These are phyloP conservation scores for Eunapius fragilis DNA, from an alignment of 37 sponge, comb jelly and placozoan genomes.

Conservation along the genomic window DNA sequence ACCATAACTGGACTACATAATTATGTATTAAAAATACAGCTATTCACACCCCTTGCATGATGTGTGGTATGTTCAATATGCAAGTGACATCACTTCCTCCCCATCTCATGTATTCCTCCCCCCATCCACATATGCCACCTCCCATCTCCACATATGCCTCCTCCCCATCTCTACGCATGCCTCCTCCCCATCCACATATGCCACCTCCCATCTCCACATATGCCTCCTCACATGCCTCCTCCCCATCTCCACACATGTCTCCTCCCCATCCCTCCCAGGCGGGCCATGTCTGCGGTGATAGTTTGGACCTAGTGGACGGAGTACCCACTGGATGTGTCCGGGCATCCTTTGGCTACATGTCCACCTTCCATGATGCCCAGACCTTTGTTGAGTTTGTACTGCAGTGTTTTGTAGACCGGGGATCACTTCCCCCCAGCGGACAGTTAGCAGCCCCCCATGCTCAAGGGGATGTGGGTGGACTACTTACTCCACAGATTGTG, in stretches of 20 bases:
- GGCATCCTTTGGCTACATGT: slow-evolving; percentile 90
- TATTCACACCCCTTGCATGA: too few relatives aligned
- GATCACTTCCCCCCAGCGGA: too few relatives aligned
- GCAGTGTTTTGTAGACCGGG: slow-evolving; percentile 56
- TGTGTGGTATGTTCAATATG: too few relatives aligned
- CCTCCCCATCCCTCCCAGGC: slow-evolving; percentile 33
- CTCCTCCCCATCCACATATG: background rate
- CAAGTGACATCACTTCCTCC: too few relatives aligned
- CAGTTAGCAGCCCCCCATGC: too few relatives aligned
- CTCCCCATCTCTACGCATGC: background rate
- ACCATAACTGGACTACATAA: too few relatives aligned
- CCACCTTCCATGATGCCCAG: slow-evolving; percentile 64
- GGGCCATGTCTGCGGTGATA: slow-evolving; percentile 92
- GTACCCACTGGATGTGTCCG: slow-evolving; percentile 88
- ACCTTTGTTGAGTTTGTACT: slow-evolving; percentile 59
- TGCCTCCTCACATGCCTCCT: background rate
- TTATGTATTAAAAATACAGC: too few relatives aligned
- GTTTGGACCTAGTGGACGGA: slow-evolving; percentile 80
- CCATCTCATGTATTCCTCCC: background rate
- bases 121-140: slow-evolving; percentile 2
- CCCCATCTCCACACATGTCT: background rate
- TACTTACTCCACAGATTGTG: background rate
- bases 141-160: background rate
- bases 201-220: background rate
- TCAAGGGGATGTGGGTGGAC: background rate